Base-by-base conservation (phyloP, 1,140 invertebrate genomes). In the Hyles euphorbiae region DNA sequence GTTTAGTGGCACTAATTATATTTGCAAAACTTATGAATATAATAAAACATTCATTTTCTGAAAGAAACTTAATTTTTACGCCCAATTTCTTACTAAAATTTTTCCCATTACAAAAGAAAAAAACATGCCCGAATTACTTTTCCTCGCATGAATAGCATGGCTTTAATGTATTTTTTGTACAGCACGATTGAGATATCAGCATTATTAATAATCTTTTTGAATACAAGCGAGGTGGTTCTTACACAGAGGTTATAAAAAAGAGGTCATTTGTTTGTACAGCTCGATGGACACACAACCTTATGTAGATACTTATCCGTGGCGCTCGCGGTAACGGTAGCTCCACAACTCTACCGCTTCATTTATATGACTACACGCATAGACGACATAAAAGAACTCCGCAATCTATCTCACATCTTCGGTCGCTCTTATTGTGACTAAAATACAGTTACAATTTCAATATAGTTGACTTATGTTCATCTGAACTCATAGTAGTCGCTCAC, bases 311-410 rank as follows among this genome's bases (percentile, higher is more conserved):
- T 67, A 70, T 62, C 63, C 70, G 54, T 69, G 62, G 60, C 58
- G 58, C 65, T 70, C 67, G 64, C 56, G 62, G 46, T 81, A 78
- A 76, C 73, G 71, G 76, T 78, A 78, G 74, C 72, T 61, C 8
- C 36, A 8, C 4, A 5, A 8, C 36, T 40, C 36, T 40, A 40
- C 36, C 36, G 8, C 36, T 40, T 40, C 5, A 5, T 40, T 40
- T 8, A 40, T 5, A 40, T 40, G 8, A 40, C 36, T 40, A 40
- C 4, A 8, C 36, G 36, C 36, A 8, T 40, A 40, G 36, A 40
- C 5, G 1, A 40, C 36, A 8, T 40, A 5, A 58, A 52, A 43
- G 48, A 34, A 22, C 22, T 22, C 22, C 22, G 22, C 22, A 22
- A 22, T 22, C 22, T 22, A 22, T 22, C 48, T 48, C 51, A 56